Conservation (phyloP, 2,888 invertebrate species). For the Tenthredo scrophulariae region DNA sequence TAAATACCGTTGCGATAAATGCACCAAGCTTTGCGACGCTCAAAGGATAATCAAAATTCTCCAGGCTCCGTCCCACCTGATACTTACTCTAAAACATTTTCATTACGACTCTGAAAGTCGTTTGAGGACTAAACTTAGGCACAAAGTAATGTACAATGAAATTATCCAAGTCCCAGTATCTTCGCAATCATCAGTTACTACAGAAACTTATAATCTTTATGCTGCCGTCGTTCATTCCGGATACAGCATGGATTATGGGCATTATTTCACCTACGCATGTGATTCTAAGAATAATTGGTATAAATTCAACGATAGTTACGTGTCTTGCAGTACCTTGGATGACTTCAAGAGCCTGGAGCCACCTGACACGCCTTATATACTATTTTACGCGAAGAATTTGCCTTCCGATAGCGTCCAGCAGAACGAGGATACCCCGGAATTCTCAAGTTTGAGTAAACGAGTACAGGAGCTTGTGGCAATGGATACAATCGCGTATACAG, state of each 20-base stretch:
- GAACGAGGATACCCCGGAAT: slow-evolving; percentile 69
- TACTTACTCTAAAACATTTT: slow-evolving; percentile 91
- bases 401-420: slow-evolving; percentile 66
- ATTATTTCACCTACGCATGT: slow-evolving; percentile 91
- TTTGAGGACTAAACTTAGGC: slow-evolving; percentile 89
- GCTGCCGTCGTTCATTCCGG: slow-evolving; percentile 93
- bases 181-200: slow-evolving; percentile 64
- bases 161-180: slow-evolving; percentile 77
- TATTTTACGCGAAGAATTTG: slow-evolving; percentile 83
- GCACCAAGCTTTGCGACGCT: slow-evolving; percentile 88
- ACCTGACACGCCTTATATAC: slow-evolving; percentile 90
- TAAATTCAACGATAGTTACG: slow-evolving; percentile 90
- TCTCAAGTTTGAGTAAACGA: slow-evolving; percentile 67
- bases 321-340: slow-evolving; percentile 82
- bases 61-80: slow-evolving; percentile 88
- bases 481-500: slow-evolving; percentile 68
- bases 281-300: slow-evolving; percentile 86
- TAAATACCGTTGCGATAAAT: slow-evolving; percentile 89
- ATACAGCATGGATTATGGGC: slow-evolving; percentile 90
- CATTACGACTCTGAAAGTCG: slow-evolving; percentile 85
- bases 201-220: slow-evolving; percentile 85
- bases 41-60: slow-evolving; percentile 86
- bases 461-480: slow-evolving; percentile 70
- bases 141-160: slow-evolving; percentile 83
- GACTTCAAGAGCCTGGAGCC: slow-evolving; percentile 84